Base-by-base conservation (phyloP, 2,113 vertebrate genomes). In the Micronycteris hirsuta region DNA sequence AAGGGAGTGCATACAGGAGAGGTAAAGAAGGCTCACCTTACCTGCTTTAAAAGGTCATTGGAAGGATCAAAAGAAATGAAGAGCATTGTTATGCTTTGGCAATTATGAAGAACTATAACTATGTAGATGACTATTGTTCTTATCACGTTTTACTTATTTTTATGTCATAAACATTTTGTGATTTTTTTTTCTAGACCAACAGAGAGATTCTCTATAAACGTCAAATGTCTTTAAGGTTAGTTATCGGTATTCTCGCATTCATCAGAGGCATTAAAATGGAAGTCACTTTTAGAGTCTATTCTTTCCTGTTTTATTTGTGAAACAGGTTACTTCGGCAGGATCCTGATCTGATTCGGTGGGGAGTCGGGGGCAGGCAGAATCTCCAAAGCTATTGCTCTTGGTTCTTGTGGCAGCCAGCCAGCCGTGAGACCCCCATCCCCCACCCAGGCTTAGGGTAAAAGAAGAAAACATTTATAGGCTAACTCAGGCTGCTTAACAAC, bases 291-390 rank as follows among this genome's bases (percentile, higher is more conserved):
- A 31, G n/a, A 82, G 36, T 86, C 33, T 87, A 45, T 36, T 81
- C 28, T 83, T 86, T 70, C 58, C n/a, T 68, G 26, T 73, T 82
- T 93, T 80, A 70, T 89, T 89, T 80, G 36, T 95, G 61, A 96
- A 92, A 74, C 12, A 67, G 82, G 41, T 90, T 77, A 86, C 76
- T 93, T 65, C 82, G 92, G 67, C 33, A 91, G 90, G 71, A 73
- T 8, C 45, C 38, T 65, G 36, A 28, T 86, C 26, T 81, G 85
- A 78, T 91, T 49, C 67, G 84, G 19, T 9, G 54, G 54, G 71
- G 56, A 91, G 33, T 0, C 0, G 9, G 22, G 71, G 56, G 41
- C 49, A 87, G 65, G 81, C 10, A 45, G 43, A 54, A 73, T 70
- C 78, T 93, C 68, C 82, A 78, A 82, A 91, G 78, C 68, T 83